Base-by-base conservation (phyloP, 1,140 invertebrate genomes). In the Eriosoma lanigerum region DNA sequence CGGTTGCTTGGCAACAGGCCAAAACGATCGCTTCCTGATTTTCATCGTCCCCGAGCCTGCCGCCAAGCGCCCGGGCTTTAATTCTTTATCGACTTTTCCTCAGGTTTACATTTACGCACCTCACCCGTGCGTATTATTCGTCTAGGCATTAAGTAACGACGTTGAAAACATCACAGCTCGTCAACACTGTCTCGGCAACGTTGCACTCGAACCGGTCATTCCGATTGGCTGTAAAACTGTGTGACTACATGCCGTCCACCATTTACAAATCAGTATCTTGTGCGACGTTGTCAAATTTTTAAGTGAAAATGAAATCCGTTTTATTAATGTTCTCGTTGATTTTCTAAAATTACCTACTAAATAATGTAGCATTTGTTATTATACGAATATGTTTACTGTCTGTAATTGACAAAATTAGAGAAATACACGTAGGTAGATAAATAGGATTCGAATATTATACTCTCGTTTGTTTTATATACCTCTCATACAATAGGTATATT, bases 21-120 rank as follows among this genome's bases (percentile, higher is more conserved):
- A 78, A 78, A 60, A 46, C 75, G 75, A 62, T 78, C 75, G 56
- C 38, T 60, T 62, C 75, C 75, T 60, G 75, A 78, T 62, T 78
- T 62, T 48, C 75, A 48, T 78, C 56, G 24, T 32, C 5, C 29
- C 26, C n/a, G n/a, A 38, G 72, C 50, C 29, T 26, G 32, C 64
- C 64, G 64, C 9, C 54, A n/a, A 10, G 6, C 54, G 60, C 54
- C 52, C 75, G 38, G 54, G 56, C 75, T 60, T 78, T 78, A 78
- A 78, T 78, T 78, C 75, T 60, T 60, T 48, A 62, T 78, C 38
- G 75, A 78, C 75, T 24, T 78, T 78, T 29, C 29, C 26, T 58
- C 24, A 29, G 32, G 32, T 38, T 38, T 38, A 38, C 32, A 8
- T 38, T 38, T 38, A 38, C 32, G 32, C 32, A 38, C 32, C 32